Conservation (phyloP, 35 echinoderm and acorn worm species). For the Patiria miniata region DNA sequence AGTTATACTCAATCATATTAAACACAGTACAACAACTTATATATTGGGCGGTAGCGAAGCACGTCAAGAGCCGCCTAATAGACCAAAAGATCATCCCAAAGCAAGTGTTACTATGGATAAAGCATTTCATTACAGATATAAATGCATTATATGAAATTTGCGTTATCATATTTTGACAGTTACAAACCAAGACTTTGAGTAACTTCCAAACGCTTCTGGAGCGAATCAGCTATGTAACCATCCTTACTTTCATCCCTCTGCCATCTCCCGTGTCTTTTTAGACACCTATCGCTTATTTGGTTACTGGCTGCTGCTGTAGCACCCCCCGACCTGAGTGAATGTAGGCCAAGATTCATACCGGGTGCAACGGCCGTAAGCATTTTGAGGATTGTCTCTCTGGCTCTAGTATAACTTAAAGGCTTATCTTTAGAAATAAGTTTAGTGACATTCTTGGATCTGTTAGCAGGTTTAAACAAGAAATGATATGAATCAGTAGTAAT, state of each 20-base stretch:
- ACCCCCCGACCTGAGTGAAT: constrained; percentile 19
- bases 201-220: background rate
- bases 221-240: constrained; percentile 19
- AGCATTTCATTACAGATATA: no score
- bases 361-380: background rate
- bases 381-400: background rate
- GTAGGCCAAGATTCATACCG: background rate
- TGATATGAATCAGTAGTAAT: background rate
- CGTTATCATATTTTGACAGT: no score
- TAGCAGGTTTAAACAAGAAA: background rate
- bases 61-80: no score
- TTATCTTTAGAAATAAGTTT: background rate
- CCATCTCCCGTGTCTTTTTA: constrained; percentile 12
- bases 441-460: background rate
- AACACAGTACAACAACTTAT: no score
- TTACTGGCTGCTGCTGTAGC: constrained; percentile 19
- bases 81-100: no score
- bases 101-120: no score
- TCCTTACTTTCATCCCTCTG: constrained; percentile 2
- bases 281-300: background rate
- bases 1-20: no score
- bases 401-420: background rate
- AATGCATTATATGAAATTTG: no score
- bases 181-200: constrained; percentile 31
- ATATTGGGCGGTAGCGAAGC: no score